Percentiles rank a stretch among this genome's conserved stretches.
Evolutionary conservation across 2,797 vertebrate species (phyloP).

Genomic region (Remorina albescens): DNA sequence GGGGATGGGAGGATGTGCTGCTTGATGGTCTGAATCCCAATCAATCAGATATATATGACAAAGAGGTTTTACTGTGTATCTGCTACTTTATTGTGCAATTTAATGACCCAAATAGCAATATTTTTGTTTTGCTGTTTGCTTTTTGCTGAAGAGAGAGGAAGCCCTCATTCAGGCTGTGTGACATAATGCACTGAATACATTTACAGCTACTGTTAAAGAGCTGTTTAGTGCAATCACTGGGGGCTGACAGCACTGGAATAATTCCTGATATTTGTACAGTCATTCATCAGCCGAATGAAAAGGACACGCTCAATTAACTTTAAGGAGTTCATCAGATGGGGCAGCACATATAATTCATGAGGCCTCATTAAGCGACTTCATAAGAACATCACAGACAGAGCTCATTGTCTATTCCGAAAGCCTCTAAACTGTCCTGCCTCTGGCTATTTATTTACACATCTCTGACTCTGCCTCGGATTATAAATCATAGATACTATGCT

Average conservation of each 20-base stretch:
- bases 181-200: conserved; percentile 16
- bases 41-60: conserved; percentile 20
- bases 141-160: background rate
- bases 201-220: conserved; percentile 7
- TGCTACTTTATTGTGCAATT: background rate
- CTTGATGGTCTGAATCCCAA: conserved; percentile 43
- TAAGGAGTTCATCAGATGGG: conserved; percentile 19
- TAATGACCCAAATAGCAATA: background rate
- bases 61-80: background rate
- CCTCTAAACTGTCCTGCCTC: conserved; percentile 3
- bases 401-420: conserved; percentile 16
- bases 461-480: conserved; percentile 29
- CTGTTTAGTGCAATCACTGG: conserved; percentile 10
- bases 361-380: conserved; percentile 32
- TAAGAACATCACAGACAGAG: conserved; percentile 10
- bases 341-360: conserved; percentile 33
- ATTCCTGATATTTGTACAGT: conserved; percentile 16
- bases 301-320: conserved; percentile 29
- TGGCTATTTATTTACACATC: conserved; percentile 54
- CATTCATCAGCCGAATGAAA: conserved; percentile 47
- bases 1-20: conserved; percentile 29
- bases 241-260: conserved; percentile 13
- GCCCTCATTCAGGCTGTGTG: conserved; percentile 3
- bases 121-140: background rate
- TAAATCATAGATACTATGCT: conserved; percentile 42